A percentile compares a stretch with the other conserved stretches of the same genome.
Evolutionary conservation across 2,797 vertebrate genomes (phyloP).

Genomic region (Podargus strigoides): DNA sequence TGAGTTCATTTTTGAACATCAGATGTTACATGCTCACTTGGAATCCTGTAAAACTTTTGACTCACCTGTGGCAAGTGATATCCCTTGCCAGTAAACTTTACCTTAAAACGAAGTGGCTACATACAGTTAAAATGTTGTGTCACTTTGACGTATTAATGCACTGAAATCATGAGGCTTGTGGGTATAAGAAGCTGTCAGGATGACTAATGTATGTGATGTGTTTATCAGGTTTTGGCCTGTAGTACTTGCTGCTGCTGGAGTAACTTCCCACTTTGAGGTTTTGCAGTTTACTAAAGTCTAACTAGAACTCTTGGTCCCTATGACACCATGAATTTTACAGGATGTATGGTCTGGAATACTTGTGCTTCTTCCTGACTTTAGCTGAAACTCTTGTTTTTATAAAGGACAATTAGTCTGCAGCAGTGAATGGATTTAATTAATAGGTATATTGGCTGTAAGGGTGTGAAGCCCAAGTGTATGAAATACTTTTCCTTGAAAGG

Average conservation of each 20-base stretch:
- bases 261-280: not conserved
- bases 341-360: not conserved
- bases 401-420: not conserved
- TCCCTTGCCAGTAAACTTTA: not conserved
- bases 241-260: not conserved
- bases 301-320: rapidly evolving
- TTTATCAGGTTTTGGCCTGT: not conserved
- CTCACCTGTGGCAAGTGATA: not conserved
- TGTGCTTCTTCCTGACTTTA: not conserved
- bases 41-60: not conserved
- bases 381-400: not conserved
- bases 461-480: not conserved
- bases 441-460: not conserved
- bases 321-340: not conserved
- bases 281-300: not conserved
- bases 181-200: not conserved
- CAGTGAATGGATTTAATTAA: not conserved
- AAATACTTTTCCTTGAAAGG: constrained; percentile 59
- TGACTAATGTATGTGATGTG: not conserved
- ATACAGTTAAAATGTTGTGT: not conserved
- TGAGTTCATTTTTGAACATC: not conserved
- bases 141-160: not conserved
- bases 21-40: not conserved
- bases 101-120: not conserved
- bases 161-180: not conserved